These are phyloP conservation scores for Apamea epomidion DNA, from an alignment of 2,888 invertebrate species.

Conservation along the genomic window DNA sequence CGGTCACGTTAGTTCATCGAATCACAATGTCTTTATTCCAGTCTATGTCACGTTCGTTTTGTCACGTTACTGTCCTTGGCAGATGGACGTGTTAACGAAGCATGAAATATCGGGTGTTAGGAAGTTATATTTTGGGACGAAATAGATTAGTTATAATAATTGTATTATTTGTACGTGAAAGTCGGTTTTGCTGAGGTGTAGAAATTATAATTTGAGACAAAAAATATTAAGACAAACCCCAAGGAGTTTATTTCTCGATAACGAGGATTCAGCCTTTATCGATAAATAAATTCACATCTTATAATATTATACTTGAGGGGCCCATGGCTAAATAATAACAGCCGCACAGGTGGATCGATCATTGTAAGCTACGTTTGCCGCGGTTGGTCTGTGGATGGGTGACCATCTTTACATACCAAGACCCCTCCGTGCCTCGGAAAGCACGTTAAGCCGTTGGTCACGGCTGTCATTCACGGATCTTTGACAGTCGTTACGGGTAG, in stretches of 20 bases:
- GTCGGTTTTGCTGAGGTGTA: neutral
- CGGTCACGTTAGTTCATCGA: neutral
- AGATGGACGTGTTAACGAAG: slow-evolving; percentile 7
- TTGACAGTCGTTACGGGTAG: no score
- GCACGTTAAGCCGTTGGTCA: no score
- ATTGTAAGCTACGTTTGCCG: no score
- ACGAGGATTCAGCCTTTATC: no score
- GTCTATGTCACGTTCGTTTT: slow-evolving; percentile 1
- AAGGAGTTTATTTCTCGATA: neutral
- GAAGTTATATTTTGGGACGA: slow-evolving; percentile 2
- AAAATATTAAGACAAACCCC: neutral
- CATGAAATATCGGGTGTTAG: neutral
- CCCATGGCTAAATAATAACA: no score
- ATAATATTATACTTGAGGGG: no score
- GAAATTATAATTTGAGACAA: neutral
- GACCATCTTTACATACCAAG: no score
- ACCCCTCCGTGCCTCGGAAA: no score
- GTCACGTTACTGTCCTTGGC: slow-evolving; percentile 5
- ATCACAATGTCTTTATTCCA: neutral
- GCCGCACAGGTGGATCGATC: no score
- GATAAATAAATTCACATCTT: no score
- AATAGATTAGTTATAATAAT: neutral
- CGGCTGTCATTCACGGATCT: no score
- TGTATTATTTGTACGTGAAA: neutral
- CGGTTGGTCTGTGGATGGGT: no score